phyloP scores from a whole-genome alignment of 2,113 vertebrate species.

The Nestor notabilis region DNA sequence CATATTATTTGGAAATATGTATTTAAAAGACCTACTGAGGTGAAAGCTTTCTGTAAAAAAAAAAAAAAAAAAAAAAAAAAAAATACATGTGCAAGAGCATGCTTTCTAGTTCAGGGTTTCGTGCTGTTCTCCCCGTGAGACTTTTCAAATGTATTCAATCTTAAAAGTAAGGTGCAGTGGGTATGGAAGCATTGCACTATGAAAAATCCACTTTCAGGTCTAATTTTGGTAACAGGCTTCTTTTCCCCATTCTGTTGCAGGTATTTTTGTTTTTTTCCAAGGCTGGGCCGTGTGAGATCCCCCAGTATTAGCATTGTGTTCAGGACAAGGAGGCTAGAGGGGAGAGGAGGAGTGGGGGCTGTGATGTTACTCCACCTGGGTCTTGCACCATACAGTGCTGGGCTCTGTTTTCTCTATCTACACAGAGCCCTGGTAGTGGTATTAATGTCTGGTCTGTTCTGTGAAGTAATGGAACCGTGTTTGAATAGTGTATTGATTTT shows the following conservation, averaged over 20 bases:
- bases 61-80: no score
- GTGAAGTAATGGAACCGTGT: background rate
- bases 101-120: background rate
- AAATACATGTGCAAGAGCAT: background rate
- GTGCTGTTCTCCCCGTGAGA: background rate
- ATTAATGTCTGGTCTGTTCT: background rate
- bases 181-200: background rate
- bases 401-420: background rate
- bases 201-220: background rate
- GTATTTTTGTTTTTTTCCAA: background rate
- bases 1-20: background rate
- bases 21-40: background rate
- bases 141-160: background rate
- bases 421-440: background rate
- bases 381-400: background rate
- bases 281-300: fast-evolving
- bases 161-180: background rate
- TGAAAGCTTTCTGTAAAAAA: background rate
- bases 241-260: background rate
- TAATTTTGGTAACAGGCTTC: background rate
- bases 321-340: background rate
- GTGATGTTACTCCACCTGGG: background rate
- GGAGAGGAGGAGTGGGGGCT: background rate
- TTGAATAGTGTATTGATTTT: conserved; percentile 43
- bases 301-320: background rate